A percentile compares a stretch with the other conserved stretches of the same genome.
Evolutionary conservation across 2,797 vertebrate species (phyloP).

Genomic region (Masticophis lateralis): DNA sequence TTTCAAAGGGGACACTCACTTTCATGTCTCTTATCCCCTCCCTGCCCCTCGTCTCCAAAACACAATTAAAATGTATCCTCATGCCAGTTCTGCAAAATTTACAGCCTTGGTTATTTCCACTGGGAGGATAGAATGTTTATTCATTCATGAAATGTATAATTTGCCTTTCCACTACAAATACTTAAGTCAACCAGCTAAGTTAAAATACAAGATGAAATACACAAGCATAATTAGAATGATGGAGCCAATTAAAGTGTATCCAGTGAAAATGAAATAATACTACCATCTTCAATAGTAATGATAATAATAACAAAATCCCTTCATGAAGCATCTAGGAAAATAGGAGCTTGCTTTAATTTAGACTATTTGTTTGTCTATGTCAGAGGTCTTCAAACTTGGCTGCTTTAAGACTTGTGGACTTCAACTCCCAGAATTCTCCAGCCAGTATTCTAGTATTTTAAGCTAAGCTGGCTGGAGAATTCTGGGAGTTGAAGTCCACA

Average conservation of each 20-base stretch:
- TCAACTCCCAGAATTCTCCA: too few species aligned
- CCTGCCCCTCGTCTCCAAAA: background rate
- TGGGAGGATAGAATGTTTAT: background rate
- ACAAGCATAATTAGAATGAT: background rate
- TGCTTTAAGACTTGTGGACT: too few species aligned
- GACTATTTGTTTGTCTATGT: background rate
- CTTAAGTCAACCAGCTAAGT: background rate
- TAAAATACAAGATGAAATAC: background rate
- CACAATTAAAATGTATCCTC: background rate
- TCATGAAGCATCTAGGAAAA: background rate
- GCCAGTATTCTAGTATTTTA: too few species aligned
- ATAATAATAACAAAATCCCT: background rate
- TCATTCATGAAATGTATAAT: background rate
- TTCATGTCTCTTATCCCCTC: background rate
- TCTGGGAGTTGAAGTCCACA: too few species aligned
- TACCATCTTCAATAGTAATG: background rate
- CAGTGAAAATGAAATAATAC: background rate
- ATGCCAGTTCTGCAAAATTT: background rate
- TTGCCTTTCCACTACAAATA: background rate
- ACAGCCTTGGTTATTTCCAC: background rate
- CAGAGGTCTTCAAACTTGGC: too few species aligned
- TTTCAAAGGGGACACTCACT: background rate
- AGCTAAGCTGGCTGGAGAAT: too few species aligned
- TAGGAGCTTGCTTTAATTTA: background rate
- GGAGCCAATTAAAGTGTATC: background rate